These are phyloP conservation scores for Arge pagana DNA, from an alignment of 2,888 invertebrate genomes.

Conservation along the genomic window DNA sequence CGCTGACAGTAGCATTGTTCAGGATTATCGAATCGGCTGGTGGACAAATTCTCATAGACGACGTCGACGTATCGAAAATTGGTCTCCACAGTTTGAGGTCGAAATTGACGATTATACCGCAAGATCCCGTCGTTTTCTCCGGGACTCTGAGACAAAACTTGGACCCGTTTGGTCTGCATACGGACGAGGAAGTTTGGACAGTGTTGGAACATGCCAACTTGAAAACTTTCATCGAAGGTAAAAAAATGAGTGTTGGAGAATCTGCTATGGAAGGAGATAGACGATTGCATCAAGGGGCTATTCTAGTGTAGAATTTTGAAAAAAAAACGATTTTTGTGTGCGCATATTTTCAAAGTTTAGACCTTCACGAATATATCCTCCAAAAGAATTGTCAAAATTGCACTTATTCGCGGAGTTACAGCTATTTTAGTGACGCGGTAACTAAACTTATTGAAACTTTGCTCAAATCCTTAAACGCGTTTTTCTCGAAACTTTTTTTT, in stretches of 20 bases:
- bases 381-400: too few species aligned
- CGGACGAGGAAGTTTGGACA: slow-evolving; percentile 85
- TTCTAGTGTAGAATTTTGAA: too few species aligned
- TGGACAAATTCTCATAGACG: slow-evolving; percentile 84
- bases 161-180: slow-evolving; percentile 82
- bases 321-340: too few species aligned
- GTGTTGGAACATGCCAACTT: slow-evolving; percentile 89
- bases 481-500: slow-evolving; percentile 5
- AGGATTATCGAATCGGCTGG: slow-evolving; percentile 85
- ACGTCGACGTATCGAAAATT: slow-evolving; percentile 76
- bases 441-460: too few species aligned
- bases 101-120: slow-evolving; percentile 83
- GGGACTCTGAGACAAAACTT: slow-evolving; percentile 89
- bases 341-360: too few species aligned
- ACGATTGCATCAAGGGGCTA: too few species aligned
- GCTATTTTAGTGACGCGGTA: too few species aligned
- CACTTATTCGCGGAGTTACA: too few species aligned
- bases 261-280: too few species aligned
- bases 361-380: too few species aligned
- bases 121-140: slow-evolving; percentile 95
- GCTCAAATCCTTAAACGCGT: not conserved
- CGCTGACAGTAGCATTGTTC: slow-evolving; percentile 84
- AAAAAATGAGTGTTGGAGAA: too few species aligned
- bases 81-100: slow-evolving; percentile 86
- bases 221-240: slow-evolving; percentile 77